Evolutionary conservation across 2,797 vertebrate genomes (phyloP).

Genomic region (Myotis daubentonii): DNA sequence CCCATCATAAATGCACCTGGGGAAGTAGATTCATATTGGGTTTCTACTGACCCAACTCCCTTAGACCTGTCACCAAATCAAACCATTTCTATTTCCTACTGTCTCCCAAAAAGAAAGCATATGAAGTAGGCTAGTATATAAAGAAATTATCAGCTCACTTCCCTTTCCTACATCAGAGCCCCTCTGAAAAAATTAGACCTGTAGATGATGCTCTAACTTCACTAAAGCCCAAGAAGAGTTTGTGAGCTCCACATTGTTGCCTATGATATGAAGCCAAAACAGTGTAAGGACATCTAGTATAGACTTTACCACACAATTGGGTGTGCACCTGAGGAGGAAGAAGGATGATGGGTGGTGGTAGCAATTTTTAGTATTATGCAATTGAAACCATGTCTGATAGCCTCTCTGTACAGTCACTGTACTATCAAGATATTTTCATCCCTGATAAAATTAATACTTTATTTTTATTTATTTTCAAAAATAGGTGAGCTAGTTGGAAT

Average conservation of each 20-base stretch:
- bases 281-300: neutral
- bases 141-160: neutral
- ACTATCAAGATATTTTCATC: neutral
- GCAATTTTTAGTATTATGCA: neutral
- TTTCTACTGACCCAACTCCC: neutral
- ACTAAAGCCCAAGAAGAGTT: neutral
- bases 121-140: neutral
- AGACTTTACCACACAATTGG: neutral
- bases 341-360: neutral
- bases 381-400: neutral
- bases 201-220: neutral
- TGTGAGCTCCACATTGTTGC: neutral
- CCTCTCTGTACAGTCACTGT: neutral
- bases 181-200: neutral
- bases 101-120: neutral
- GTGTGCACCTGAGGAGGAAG: neutral
- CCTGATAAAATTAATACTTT: neutral
- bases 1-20: neutral
- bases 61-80: neutral
- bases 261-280: neutral
- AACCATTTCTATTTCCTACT: neutral
- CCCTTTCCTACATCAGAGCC: neutral
- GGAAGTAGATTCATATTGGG: neutral
- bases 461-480: slow-evolving; percentile 52
- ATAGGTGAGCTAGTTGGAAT: slow-evolving; percentile 80